A percentile compares a stretch with the other conserved stretches of the same genome.
These are phyloP conservation scores for Gasterosteus nipponicus DNA, from an alignment of 2,113 vertebrate genomes.

Conservation along the genomic window DNA sequence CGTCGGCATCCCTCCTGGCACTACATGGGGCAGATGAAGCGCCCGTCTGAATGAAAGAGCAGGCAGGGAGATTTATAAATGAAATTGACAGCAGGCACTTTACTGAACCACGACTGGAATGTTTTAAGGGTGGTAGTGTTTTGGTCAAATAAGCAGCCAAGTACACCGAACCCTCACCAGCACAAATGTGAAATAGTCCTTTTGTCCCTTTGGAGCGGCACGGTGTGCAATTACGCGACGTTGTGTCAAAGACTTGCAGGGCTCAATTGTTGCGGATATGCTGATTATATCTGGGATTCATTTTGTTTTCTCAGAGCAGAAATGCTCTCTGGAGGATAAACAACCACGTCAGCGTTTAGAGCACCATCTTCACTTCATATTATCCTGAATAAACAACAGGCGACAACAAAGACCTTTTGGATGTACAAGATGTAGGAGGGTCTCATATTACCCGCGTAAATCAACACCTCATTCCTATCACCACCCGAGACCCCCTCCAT, in stretches of 20 bases:
- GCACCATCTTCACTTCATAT: constrained; percentile 50
- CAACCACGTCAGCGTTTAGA: not conserved
- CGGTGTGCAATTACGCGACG: constrained; percentile 51
- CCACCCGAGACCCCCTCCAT: constrained; percentile 62
- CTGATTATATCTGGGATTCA: constrained; percentile 32
- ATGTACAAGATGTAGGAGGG: constrained; percentile 50
- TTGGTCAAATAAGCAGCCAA: constrained; percentile 40
- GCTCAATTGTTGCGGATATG: constrained; percentile 24
- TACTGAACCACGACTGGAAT: constrained; percentile 80
- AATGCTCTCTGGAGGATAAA: constrained; percentile 18
- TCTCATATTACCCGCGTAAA: constrained; percentile 66
- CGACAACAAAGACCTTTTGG: constrained; percentile 58
- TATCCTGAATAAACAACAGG: constrained; percentile 55
- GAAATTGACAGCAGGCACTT: constrained; percentile 81
- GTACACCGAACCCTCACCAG: constrained; percentile 56
- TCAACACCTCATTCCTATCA: constrained; percentile 74
- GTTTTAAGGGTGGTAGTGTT: constrained; percentile 69
- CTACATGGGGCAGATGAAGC: constrained; percentile 41
- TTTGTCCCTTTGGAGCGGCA: constrained; percentile 50
- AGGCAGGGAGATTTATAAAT: constrained; percentile 79
- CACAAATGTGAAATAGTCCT: constrained; percentile 76
- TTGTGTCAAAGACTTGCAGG: constrained; percentile 25
- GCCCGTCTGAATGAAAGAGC: constrained; percentile 75
- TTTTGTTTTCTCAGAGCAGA: constrained; percentile 28
- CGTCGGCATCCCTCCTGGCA: constrained; percentile 55